Evolutionary conservation across 1,140 invertebrate species (phyloP).

Genomic region (Drosophila orosa): DNA sequence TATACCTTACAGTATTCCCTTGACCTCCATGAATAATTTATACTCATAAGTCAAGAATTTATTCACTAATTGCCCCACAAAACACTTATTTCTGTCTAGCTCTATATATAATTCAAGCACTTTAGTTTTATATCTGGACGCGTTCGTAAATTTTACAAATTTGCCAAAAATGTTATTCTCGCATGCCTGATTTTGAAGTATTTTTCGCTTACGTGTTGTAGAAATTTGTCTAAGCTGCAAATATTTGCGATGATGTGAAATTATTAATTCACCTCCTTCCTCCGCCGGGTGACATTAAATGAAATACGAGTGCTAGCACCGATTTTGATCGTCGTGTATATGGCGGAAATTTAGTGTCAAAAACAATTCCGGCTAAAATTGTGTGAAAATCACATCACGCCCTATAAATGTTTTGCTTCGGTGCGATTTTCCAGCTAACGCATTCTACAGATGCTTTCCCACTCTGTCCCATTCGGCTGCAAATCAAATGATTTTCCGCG

Average conservation of each 20-base stretch:
- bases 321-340: constrained; percentile 15
- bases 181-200: constrained; percentile 37
- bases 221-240: constrained; percentile 58
- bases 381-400: constrained; percentile 56
- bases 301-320: constrained; percentile 25
- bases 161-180: constrained; percentile 36
- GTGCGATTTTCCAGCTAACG: constrained; percentile 46
- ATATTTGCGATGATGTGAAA: constrained; percentile 52
- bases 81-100: constrained; percentile 13
- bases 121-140: constrained; percentile 8
- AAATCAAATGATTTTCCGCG: constrained; percentile 63
- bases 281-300: constrained; percentile 49
- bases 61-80: constrained; percentile 14
- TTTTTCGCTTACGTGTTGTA: constrained; percentile 23
- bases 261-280: constrained; percentile 24
- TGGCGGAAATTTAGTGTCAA: constrained; percentile 23
- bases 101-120: constrained; percentile 8
- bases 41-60: not conserved
- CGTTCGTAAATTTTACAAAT: constrained; percentile 35
- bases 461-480: constrained; percentile 41
- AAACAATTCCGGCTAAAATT: constrained; percentile 45
- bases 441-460: constrained; percentile 14
- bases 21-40: constrained; percentile 6
- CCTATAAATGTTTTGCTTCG: constrained; percentile 62
- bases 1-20: too few species aligned